phyloP scores from a whole-genome alignment of 2,888 invertebrate species.

The Drosophila kokeensis region DNA sequence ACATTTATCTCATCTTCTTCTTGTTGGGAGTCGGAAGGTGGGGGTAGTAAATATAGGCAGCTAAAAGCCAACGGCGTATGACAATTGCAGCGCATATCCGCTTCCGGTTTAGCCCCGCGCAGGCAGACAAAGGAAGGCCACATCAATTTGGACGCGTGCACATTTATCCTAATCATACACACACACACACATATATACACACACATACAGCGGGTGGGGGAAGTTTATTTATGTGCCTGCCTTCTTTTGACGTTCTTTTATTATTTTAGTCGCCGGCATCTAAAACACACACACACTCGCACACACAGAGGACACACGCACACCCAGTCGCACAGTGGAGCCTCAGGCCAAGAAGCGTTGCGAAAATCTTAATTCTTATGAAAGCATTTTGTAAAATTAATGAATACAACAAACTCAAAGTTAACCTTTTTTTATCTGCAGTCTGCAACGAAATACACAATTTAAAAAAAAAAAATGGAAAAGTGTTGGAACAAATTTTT shows the following conservation, averaged over 20 bases:
- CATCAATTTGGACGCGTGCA: conserved; percentile 77
- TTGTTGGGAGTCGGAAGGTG: not conserved
- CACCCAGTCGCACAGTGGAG: not conserved
- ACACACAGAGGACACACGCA: not conserved
- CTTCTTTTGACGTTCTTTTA: conserved; percentile 77
- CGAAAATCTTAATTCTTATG: not conserved
- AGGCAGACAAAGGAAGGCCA: conserved; percentile 55
- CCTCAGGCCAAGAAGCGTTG: not conserved
- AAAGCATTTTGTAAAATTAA: not conserved
- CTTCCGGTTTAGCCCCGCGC: conserved; percentile 57
- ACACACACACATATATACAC: conserved; percentile 29
- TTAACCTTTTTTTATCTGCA: not conserved
- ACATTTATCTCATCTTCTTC: conserved; percentile 24
- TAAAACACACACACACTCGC: conserved; percentile 25
- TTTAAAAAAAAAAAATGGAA: not conserved
- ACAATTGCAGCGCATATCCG: conserved; percentile 80
- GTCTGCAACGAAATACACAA: not conserved
- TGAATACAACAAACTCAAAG: not conserved
- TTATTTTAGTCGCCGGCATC: conserved; percentile 71
- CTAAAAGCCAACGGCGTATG: conserved; percentile 60
- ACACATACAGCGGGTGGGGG: conserved; percentile 15
- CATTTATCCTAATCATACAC: conserved; percentile 78
- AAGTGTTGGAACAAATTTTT: not conserved
- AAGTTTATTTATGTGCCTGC: conserved; percentile 75
- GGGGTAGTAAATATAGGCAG: conserved; percentile 19